Conservation (phyloP, 2,113 vertebrate species). For the Chrysochloris asiatica region DNA sequence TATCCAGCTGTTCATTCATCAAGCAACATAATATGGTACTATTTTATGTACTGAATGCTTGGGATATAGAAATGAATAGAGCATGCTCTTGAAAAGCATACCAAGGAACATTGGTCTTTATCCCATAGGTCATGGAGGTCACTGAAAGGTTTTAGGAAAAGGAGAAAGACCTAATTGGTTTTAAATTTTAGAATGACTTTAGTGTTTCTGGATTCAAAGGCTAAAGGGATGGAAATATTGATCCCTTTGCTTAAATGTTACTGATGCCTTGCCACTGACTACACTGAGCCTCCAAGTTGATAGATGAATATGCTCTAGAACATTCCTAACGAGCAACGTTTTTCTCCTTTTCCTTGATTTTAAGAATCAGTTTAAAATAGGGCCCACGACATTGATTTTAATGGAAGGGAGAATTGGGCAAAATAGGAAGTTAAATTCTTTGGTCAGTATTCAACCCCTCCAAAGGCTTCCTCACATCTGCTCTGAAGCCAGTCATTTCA, state of each 20-base stretch:
- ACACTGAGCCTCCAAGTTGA: not conserved
- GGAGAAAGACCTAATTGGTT: not conserved
- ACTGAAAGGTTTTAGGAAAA: not conserved
- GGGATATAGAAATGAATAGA: not conserved
- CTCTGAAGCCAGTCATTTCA: not conserved
- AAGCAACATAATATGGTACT: not conserved
- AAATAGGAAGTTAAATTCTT: not conserved
- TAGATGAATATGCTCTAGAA: not conserved
- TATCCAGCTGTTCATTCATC: not conserved
- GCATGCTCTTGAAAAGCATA: not conserved
- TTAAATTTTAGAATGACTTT: constrained; percentile 32
- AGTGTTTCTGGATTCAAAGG: not conserved
- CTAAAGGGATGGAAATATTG: not conserved
- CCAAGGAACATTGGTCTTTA: not conserved
- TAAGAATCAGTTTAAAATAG: not conserved
- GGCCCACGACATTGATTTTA: constrained; percentile 26
- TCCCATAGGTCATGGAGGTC: not conserved
- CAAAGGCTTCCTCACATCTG: not conserved
- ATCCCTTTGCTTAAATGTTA: not conserved
- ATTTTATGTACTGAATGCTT: not conserved
- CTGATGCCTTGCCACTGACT: not conserved
- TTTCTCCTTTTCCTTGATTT: constrained; percentile 29
- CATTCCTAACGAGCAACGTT: not conserved
- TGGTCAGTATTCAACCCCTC: not conserved
- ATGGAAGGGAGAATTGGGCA: not conserved